Percentiles rank a stretch among this genome's conserved stretches.
Evolutionary conservation across 2,888 invertebrate species (phyloP).

Genomic region (Chromoteleia sp.): DNA sequence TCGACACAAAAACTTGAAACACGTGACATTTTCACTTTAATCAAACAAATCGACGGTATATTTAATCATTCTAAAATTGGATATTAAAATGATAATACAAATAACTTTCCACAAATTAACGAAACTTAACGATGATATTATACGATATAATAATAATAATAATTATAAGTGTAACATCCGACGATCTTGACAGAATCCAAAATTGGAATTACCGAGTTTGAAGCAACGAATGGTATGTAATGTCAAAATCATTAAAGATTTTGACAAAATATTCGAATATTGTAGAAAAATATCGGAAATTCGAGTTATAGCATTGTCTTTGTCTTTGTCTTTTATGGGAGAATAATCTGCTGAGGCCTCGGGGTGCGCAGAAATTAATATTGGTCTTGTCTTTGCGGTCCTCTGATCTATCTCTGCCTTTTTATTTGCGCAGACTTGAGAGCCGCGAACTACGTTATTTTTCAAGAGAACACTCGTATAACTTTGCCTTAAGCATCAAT

Average conservation of each 20-base stretch:
- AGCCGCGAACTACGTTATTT: slow-evolving; percentile 58
- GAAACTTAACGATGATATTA: too few relatives aligned
- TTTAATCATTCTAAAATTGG: not conserved
- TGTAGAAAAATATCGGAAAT: slow-evolving; percentile 15
- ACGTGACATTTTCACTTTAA: slow-evolving; percentile 11
- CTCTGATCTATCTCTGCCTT: slow-evolving; percentile 48
- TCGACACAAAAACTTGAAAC: slow-evolving; percentile 13
- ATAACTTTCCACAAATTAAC: too few relatives aligned
- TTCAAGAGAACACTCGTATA: slow-evolving; percentile 60
- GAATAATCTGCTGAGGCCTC: slow-evolving; percentile 74
- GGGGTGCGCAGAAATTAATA: slow-evolving; percentile 77
- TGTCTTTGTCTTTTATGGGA: slow-evolving; percentile 66
- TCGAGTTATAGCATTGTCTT: slow-evolving; percentile 63
- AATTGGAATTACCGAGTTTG: too few relatives aligned
- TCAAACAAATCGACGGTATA: slow-evolving; percentile 9
- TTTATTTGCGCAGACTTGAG: slow-evolving; percentile 39
- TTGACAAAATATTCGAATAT: not conserved
- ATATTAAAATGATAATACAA: too few relatives aligned
- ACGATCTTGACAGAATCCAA: too few relatives aligned
- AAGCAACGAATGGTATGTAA: too few relatives aligned
- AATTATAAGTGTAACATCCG: too few relatives aligned
- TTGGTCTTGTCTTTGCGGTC: slow-evolving; percentile 72
- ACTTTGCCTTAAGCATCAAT: slow-evolving; percentile 62
- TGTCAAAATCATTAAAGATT: slow-evolving; percentile 3
- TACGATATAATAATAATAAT: too few relatives aligned